phyloP scores from a whole-genome alignment of 2,113 vertebrate genomes.

The Hyaena hyaena region DNA sequence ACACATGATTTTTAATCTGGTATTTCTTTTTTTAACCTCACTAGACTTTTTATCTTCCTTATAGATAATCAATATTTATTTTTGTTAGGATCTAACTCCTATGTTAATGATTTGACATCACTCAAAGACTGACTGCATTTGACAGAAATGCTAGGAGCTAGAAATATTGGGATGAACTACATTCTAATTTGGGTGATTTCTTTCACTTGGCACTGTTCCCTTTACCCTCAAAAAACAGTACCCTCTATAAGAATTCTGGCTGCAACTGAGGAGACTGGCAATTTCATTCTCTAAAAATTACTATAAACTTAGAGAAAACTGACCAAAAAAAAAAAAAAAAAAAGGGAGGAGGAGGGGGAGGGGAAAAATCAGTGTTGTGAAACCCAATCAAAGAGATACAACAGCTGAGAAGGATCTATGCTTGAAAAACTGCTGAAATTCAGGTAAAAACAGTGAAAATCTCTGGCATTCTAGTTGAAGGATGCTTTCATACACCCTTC shows the following conservation, averaged over 20 bases:
- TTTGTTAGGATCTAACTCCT: neutral
- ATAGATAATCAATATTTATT: conserved; percentile 1
- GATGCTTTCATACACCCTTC: neutral
- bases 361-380: neutral
- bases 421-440: neutral
- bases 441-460: neutral
- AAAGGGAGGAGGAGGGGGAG: neutral
- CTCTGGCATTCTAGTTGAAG: neutral
- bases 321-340: fast-evolving
- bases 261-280: neutral
- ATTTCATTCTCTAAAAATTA: neutral
- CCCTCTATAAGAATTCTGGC: neutral
- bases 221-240: neutral
- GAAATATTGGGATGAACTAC: neutral
- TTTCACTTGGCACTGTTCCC: neutral
- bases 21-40: neutral
- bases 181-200: neutral
- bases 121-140: neutral
- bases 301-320: neutral
- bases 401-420: neutral
- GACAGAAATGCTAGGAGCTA: neutral
- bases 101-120: conserved; percentile 5
- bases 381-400: neutral
- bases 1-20: neutral
- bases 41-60: neutral